phyloP scores from a whole-genome alignment of 2,113 vertebrate species.

The Zeus faber region DNA sequence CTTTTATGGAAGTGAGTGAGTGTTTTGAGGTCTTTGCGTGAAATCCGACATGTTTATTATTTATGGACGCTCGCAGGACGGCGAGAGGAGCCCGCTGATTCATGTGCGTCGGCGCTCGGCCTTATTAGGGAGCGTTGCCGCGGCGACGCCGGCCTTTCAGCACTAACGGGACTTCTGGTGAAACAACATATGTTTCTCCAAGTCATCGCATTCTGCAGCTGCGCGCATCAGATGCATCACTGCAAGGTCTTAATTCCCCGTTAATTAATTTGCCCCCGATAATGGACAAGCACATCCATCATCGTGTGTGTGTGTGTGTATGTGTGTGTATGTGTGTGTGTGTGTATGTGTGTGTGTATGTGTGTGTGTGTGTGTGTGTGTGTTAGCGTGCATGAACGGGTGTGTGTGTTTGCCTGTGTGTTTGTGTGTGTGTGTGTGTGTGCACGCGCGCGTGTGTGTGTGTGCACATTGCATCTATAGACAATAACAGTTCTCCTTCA shows the following conservation, averaged over 20 bases:
- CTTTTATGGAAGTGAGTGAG: conserved; percentile 40
- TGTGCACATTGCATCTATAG: conserved; percentile 43
- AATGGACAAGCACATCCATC: conserved; percentile 62
- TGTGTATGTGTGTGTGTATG: too few species aligned
- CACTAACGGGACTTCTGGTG: too few species aligned
- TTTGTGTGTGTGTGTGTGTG: too few species aligned
- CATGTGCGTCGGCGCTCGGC: not conserved
- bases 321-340: too few species aligned
- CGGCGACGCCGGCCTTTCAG: not conserved
- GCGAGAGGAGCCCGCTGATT: too few species aligned
- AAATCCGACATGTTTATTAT: conserved; percentile 64
- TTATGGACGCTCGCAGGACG: conserved; percentile 50
- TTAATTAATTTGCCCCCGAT: conserved; percentile 48
- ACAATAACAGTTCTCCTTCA: too few species aligned
- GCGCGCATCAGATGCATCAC: conserved; percentile 48
- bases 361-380: too few species aligned
- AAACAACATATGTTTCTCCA: conserved; percentile 39
- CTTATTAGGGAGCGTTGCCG: conserved; percentile 17
- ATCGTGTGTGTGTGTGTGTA: too few species aligned
- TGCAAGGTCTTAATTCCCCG: conserved; percentile 53
- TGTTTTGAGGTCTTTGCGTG: conserved; percentile 70
- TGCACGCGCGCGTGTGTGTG: conserved; percentile 47
- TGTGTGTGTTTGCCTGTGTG: too few species aligned
- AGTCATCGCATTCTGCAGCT: conserved; percentile 4
- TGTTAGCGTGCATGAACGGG: too few species aligned